Percentiles rank a stretch among this genome's conserved stretches.
phyloP scores from a whole-genome alignment of 2,888 invertebrate genomes.

The Dorcus parallelipipedus region DNA sequence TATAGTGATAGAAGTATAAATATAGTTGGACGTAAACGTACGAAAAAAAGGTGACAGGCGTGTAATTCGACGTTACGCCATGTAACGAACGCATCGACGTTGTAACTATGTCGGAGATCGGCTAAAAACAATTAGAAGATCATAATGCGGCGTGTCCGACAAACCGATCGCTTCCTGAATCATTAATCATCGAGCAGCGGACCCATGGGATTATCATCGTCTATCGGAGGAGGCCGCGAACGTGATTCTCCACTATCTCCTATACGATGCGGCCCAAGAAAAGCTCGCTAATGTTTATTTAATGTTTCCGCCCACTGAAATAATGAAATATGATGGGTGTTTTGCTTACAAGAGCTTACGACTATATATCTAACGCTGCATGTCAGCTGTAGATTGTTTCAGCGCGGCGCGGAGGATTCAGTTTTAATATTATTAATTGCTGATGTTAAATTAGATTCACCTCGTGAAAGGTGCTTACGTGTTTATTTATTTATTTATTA shows the following conservation, averaged over 20 bases:
- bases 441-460: not conserved
- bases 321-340: slow-evolving; percentile 16
- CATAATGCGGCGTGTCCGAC: slow-evolving; percentile 39
- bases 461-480: too few species aligned
- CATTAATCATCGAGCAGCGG: slow-evolving; percentile 38
- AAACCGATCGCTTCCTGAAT: slow-evolving; percentile 43
- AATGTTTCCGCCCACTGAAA: slow-evolving; percentile 10
- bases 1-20: too few species aligned
- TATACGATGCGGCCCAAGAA: not conserved
- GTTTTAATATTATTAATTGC: slow-evolving; percentile 10
- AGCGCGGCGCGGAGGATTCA: slow-evolving; percentile 4
- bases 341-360: slow-evolving; percentile 15
- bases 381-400: slow-evolving; percentile 15
- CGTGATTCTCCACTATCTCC: slow-evolving; percentile 1
- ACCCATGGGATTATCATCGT: slow-evolving; percentile 13
- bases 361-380: slow-evolving; percentile 13
- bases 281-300: slow-evolving; percentile 12
- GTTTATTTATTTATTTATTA: too few species aligned
- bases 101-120: slow-evolving; percentile 19
- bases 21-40: not conserved
- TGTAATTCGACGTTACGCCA: slow-evolving; percentile 30
- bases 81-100: slow-evolving; percentile 22
- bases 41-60: slow-evolving; percentile 26
- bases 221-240: slow-evolving; percentile 12
- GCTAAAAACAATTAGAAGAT: slow-evolving; percentile 39